Conservation (phyloP, 1,140 invertebrate species). For the Mylabris phalerata region DNA sequence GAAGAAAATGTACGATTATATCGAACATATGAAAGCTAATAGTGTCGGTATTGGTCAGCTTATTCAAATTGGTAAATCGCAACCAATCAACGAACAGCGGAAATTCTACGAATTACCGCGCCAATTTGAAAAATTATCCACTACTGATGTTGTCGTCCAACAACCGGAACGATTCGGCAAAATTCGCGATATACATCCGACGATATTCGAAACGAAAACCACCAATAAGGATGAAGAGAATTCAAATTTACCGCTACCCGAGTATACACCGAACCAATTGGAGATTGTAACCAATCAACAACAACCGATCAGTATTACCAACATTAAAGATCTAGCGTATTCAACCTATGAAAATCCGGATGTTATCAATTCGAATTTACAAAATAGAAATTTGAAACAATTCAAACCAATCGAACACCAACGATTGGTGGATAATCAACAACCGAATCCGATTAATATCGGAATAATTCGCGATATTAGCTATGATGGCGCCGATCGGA, state of each 20-base stretch:
- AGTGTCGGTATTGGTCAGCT: slow-evolving; percentile 49
- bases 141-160: no score
- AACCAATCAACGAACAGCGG: no score
- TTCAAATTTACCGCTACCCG: no score
- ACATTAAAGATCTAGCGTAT: slow-evolving; percentile 26
- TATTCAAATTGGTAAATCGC: slow-evolving; percentile 17
- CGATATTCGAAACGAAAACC: no score
- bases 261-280: no score
- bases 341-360: slow-evolving; percentile 21
- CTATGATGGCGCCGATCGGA: slow-evolving; percentile 3
- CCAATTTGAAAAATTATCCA: no score
- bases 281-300: slow-evolving; percentile 1
- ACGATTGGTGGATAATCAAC: slow-evolving; percentile 4
- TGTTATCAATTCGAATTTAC: slow-evolving; percentile 8
- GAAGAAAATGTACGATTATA: slow-evolving; percentile 55
- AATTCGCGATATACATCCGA: no score
- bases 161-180: no score
- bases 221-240: no score
- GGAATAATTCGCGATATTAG: slow-evolving; percentile 31
- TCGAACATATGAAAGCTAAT: slow-evolving; percentile 54
- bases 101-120: no score
- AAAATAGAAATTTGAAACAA: slow-evolving; percentile 5
- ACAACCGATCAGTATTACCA: slow-evolving; percentile 17
- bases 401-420: slow-evolving; percentile 20
- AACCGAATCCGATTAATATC: slow-evolving; percentile 24